Conservation (phyloP, 2,888 invertebrate genomes). For the Zhuqinia jingwanae region DNA sequence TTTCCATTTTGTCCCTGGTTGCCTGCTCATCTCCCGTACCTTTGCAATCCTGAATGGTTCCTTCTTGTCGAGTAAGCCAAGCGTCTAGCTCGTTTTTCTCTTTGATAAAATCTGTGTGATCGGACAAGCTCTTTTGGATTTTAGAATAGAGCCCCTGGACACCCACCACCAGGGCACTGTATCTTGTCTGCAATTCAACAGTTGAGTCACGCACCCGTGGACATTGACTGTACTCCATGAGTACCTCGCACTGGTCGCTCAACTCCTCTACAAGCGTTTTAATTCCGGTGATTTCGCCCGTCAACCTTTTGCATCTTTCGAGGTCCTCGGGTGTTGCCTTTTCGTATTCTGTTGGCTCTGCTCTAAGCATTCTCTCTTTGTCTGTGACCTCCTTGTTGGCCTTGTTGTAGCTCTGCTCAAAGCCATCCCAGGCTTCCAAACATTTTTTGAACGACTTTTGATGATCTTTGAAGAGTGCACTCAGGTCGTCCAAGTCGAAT, state of each 20-base stretch:
- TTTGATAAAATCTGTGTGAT: constrained; percentile 94
- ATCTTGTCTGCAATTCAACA: constrained; percentile 90
- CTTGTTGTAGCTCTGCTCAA: constrained; percentile 87
- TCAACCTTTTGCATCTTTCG: constrained; percentile 85
- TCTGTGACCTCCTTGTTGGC: constrained; percentile 87
- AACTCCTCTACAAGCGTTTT: constrained; percentile 91
- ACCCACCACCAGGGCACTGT: constrained; percentile 89
- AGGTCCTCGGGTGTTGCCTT: constrained; percentile 91
- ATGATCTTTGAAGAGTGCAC: constrained; percentile 88
- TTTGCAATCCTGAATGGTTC: constrained; percentile 90
- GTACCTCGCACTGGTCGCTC: constrained; percentile 91
- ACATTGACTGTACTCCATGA: constrained; percentile 93
- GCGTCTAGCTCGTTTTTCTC: constrained; percentile 91
- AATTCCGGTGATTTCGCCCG: constrained; percentile 88
- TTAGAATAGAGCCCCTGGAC: constrained; percentile 91
- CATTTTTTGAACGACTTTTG: constrained; percentile 89
- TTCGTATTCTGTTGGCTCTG: constrained; percentile 85
- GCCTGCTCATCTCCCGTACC: constrained; percentile 90
- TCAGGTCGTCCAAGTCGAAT: constrained; percentile 90
- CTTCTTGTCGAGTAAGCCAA: constrained; percentile 91
- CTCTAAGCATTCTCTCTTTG: constrained; percentile 81
- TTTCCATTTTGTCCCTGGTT: constrained; percentile 90
- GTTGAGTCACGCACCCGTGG: constrained; percentile 93
- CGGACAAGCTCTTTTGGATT: constrained; percentile 94
- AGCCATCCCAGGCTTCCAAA: constrained; percentile 90